phyloP scores from a whole-genome alignment of 2,888 invertebrate species.

The Azorinus chamasolen region DNA sequence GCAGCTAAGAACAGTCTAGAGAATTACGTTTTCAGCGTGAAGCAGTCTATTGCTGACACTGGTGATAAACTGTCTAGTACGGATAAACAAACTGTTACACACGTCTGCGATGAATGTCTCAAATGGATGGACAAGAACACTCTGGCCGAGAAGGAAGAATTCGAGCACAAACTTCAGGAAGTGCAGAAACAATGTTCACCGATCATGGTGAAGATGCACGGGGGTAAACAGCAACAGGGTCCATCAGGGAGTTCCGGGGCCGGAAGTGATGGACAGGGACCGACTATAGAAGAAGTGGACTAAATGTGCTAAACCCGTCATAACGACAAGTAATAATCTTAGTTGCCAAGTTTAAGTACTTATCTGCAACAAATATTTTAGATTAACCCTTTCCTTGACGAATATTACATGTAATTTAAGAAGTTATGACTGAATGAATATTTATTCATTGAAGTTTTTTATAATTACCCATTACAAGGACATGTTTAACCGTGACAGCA shows the following conservation, averaged over 20 bases:
- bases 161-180: constrained; percentile 92
- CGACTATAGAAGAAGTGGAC: constrained; percentile 89
- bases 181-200: constrained; percentile 92
- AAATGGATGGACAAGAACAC: constrained; percentile 94
- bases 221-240: constrained; percentile 36
- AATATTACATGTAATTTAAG: too few relatives aligned
- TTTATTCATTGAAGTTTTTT: too few relatives aligned
- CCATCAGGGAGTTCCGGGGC: constrained; percentile 1
- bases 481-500: too few relatives aligned
- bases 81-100: constrained; percentile 90
- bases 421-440: too few relatives aligned
- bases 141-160: constrained; percentile 91
- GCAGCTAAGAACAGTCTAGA: constrained; percentile 80
- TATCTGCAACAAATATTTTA: too few relatives aligned
- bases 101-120: constrained; percentile 89
- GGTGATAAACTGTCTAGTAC: constrained; percentile 88
- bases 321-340: too few relatives aligned
- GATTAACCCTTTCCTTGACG: too few relatives aligned
- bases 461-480: too few relatives aligned
- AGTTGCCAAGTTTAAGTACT: too few relatives aligned
- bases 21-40: constrained; percentile 84
- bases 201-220: constrained; percentile 89
- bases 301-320: too few relatives aligned
- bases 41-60: constrained; percentile 88
- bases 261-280: constrained; percentile 83